A percentile compares a stretch with the other conserved stretches of the same genome.
Evolutionary conservation across 2,888 invertebrate species (phyloP).

Genomic region (Cerceris rybyensis): DNA sequence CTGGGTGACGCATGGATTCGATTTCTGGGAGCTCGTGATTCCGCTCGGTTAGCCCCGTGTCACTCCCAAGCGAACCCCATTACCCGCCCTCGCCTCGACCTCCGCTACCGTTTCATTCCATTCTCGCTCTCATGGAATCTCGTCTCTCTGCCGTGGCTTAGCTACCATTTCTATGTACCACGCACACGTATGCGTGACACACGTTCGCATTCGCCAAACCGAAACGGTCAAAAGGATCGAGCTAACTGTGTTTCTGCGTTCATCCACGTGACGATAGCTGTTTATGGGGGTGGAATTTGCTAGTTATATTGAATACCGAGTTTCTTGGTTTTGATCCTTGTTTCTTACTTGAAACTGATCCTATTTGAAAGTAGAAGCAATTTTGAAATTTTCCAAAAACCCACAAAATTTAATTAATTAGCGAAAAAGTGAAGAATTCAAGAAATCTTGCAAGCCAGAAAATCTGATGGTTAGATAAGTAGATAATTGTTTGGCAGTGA

Average conservation of each 20-base stretch:
- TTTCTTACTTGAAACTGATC: too few relatives aligned
- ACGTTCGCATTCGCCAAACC: neutral
- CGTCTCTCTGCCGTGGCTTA: conserved; percentile 50
- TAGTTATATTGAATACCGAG: too few relatives aligned
- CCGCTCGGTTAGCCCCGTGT: conserved; percentile 82
- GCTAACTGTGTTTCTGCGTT: conserved; percentile 18
- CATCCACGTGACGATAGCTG: conserved; percentile 11
- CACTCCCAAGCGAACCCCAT: conserved; percentile 81
- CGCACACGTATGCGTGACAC: neutral
- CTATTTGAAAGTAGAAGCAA: too few relatives aligned
- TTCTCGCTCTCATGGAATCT: conserved; percentile 64
- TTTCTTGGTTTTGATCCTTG: too few relatives aligned
- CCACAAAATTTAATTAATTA: too few relatives aligned
- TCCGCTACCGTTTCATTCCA: conserved; percentile 56
- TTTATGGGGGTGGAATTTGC: conserved; percentile 15
- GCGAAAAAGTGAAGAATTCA: too few relatives aligned
- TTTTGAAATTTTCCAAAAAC: too few relatives aligned
- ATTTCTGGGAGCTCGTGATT: conserved; percentile 82
- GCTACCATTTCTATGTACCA: neutral
- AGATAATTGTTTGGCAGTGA: conserved; percentile 6
- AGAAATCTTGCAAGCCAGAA: too few relatives aligned
- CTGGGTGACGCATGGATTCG: conserved; percentile 82
- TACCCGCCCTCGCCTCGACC: conserved; percentile 68
- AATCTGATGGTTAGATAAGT: too few relatives aligned
- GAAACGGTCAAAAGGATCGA: conserved; percentile 33